Conservation (phyloP, 2,113 vertebrate species). For the Garra rufa region DNA sequence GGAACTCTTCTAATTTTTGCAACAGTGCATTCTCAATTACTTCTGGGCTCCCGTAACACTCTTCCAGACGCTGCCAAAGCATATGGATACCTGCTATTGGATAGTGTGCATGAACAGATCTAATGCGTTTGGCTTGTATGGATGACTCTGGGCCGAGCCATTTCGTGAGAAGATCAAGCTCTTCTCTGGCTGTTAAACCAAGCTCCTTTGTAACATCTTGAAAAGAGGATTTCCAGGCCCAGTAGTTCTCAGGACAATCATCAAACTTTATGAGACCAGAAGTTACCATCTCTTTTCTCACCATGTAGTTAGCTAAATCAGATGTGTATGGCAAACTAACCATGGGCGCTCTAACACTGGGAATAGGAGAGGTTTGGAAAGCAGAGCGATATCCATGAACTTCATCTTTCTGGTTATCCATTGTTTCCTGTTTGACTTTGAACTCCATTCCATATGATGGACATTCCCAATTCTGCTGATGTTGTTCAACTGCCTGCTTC, state of each 20-base stretch:
- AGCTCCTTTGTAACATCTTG: too few species aligned
- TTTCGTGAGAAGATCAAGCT: too few species aligned
- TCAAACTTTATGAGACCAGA: too few species aligned
- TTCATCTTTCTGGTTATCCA: neutral
- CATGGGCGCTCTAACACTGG: too few species aligned
- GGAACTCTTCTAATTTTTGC: neutral
- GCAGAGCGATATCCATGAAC: neutral
- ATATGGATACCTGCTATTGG: neutral
- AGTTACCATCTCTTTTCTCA: too few species aligned
- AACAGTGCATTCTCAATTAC: neutral
- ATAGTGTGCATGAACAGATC: neutral
- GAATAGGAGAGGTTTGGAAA: too few species aligned
- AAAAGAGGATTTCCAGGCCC: too few species aligned
- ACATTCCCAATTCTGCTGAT: neutral
- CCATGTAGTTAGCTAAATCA: too few species aligned
- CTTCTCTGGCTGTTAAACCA: too few species aligned
- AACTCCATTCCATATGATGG: neutral
- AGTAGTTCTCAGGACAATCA: too few species aligned
- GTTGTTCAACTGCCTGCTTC: neutral
- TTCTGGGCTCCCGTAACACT: neutral
- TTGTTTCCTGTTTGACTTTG: neutral
- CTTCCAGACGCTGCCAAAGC: neutral
- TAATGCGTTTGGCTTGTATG: neutral
- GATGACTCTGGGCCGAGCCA: too few species aligned
- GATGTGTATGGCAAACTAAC: too few species aligned